Percentiles rank a stretch among this genome's conserved stretches.
Conservation (phyloP, 2,888 invertebrate species). For the Cristatella mucedo region DNA sequence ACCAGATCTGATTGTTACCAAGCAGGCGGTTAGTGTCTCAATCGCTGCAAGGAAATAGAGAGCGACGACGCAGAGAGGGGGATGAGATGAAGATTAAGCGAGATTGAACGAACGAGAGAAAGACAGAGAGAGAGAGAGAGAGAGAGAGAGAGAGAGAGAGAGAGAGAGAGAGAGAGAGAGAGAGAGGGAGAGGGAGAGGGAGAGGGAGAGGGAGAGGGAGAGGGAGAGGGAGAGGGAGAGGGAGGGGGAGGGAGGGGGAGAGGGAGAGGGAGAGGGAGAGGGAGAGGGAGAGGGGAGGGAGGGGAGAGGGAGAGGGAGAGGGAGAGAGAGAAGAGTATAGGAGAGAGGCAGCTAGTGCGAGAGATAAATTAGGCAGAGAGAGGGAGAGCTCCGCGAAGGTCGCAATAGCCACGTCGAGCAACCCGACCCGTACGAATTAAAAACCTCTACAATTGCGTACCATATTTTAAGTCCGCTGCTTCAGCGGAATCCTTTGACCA, state of each 20-base stretch:
- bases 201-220: background rate
- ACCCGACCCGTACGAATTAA: no score
- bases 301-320: conserved; percentile 1
- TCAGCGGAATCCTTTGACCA: no score
- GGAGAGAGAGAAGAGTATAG: conserved; percentile 8
- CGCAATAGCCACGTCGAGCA: no score
- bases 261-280: background rate
- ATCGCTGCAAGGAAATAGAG: no score
- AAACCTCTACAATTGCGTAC: no score
- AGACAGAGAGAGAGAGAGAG: conserved; percentile 8
- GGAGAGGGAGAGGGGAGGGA: conserved; percentile 5
- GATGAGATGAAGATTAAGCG: background rate
- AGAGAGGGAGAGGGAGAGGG: background rate
- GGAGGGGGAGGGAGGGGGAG: background rate
- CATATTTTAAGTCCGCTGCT: no score
- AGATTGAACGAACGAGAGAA: conserved; percentile 5
- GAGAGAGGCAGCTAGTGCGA: background rate
- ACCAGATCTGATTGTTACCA: no score
- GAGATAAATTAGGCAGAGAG: background rate
- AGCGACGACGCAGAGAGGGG: no score
- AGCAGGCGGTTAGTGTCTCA: no score
- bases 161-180: conserved; percentile 10
- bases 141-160: conserved; percentile 11
- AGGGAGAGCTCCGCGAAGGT: no score
- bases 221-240: background rate